Base-by-base conservation (phyloP, 2,888 invertebrate species). In the Cepaea hortensis region DNA sequence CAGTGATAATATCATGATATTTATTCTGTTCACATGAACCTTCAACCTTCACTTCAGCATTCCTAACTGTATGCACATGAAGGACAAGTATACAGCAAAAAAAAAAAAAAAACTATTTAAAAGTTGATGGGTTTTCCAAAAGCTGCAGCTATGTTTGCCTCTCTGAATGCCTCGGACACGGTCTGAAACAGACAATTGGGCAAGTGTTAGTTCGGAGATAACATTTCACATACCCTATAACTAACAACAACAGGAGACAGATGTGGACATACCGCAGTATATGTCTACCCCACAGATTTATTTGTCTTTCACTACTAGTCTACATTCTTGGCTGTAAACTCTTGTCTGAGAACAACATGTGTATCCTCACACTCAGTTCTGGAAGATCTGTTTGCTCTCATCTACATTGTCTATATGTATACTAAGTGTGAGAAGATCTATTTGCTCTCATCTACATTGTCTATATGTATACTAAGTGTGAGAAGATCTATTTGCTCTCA, bases 51-150 rank as follows among this genome's bases (percentile, higher is more conserved):
- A n/a, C 61, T 7, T 55, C 77, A n/a, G 55, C 77, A 77, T 46
- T 46, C 48, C n/a, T n/a, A 55, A n/a, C 11, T 77, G 23, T n/a
- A 55, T 61, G 55, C n/a, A 23, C n/a, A 61, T 6, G 55, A 77
- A n/a, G 23, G 7, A 76, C 7, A 50, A 76, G 15, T 9, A 20
- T 73, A 15, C 46, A 13, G 75, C 1, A 18, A 15, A 50, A 50
- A 48, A 46, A 4, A 79, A 55, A 55, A 6, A 9, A 55, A 55
- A 15, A 18, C 2, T 9, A 20, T n/a, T 91, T 88, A 92, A 85
- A 98, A 99, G 95, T 99, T 99, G 95, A 99, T 99, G 68, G 99
- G 96, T 95, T 99, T 99, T 93, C 99, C 99, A 94, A 96, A 97
- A 95, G 97, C 98, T 55, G 99, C 99, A 20, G 98, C 97, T 90